A percentile compares a stretch with the other conserved stretches of the same genome.
phyloP scores from a whole-genome alignment of 64 coral and sea anemone genomes.

The Catalaphyllia jardinei region DNA sequence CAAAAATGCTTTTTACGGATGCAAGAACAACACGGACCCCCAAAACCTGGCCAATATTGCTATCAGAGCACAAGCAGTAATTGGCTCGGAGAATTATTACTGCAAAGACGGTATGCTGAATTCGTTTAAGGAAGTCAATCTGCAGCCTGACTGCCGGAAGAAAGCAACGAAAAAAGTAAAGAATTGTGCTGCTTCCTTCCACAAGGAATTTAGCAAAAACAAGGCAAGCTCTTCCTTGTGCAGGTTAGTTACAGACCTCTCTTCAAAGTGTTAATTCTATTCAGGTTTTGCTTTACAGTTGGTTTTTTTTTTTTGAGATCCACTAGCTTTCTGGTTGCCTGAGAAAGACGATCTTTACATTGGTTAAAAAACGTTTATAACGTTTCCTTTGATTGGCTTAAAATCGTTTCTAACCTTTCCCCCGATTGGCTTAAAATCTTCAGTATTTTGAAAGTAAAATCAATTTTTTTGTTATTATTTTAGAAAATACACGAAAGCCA shows the following conservation, averaged over 20 bases:
- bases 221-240: not conserved
- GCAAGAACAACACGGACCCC: not conserved
- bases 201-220: not conserved
- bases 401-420: too few relatives aligned
- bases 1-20: not conserved
- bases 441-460: too few relatives aligned
- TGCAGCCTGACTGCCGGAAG: not conserved
- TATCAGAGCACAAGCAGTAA: fast-evolving
- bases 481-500: constrained; percentile 18
- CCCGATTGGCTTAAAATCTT: too few relatives aligned
- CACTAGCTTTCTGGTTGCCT: too few relatives aligned
- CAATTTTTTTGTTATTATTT: not conserved
- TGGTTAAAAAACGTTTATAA: too few relatives aligned
- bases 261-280: too few relatives aligned
- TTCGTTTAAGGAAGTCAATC: not conserved
- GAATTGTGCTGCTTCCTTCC: not conserved
- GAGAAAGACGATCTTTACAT: too few relatives aligned
- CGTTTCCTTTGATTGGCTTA: too few relatives aligned
- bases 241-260: not conserved
- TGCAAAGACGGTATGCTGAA: not conserved
- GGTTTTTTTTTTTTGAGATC: too few relatives aligned
- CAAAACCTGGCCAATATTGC: not conserved
- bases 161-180: not conserved
- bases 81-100: not conserved
- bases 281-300: too few relatives aligned